Percentiles rank a stretch among this genome's conserved stretches.
These are phyloP conservation scores for Erebia ligea DNA, from an alignment of 2,888 invertebrate species.

Conservation along the genomic window DNA sequence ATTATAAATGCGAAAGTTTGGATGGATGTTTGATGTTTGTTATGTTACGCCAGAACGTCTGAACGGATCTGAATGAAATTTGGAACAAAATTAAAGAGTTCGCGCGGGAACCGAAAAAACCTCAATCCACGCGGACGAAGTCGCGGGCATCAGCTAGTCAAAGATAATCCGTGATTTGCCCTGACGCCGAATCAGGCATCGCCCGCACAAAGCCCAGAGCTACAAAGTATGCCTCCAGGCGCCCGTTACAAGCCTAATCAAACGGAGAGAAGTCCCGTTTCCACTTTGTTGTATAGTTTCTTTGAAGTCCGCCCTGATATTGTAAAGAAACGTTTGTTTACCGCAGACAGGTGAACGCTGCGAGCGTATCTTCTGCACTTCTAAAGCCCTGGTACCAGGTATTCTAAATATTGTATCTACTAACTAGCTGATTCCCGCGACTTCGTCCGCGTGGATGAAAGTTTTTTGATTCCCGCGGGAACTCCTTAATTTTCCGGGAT, in stretches of 20 bases:
- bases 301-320: slow-evolving; percentile 62
- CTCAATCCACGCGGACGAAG: no score
- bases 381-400: slow-evolving; percentile 14
- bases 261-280: slow-evolving; percentile 70
- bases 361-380: slow-evolving; percentile 20
- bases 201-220: slow-evolving; percentile 61
- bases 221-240: slow-evolving; percentile 74
- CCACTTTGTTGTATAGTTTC: slow-evolving; percentile 78
- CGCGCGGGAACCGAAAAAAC: no score
- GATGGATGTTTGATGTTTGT: no score
- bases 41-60: no score
- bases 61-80: no score
- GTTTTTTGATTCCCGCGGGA: no score
- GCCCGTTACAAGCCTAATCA: slow-evolving; percentile 72
- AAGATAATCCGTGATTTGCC: neutral
- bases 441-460: no score
- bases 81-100: neutral
- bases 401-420: slow-evolving; percentile 13
- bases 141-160: slow-evolving; percentile 1
- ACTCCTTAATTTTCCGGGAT: no score
- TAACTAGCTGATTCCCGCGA: no score
- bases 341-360: slow-evolving; percentile 29
- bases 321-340: slow-evolving; percentile 36
- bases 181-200: slow-evolving; percentile 17
- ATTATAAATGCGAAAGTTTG: no score